Percentiles rank a stretch among this genome's conserved stretches.
phyloP scores from a whole-genome alignment of 2,888 invertebrate genomes.

The Nycteola revayana region DNA sequence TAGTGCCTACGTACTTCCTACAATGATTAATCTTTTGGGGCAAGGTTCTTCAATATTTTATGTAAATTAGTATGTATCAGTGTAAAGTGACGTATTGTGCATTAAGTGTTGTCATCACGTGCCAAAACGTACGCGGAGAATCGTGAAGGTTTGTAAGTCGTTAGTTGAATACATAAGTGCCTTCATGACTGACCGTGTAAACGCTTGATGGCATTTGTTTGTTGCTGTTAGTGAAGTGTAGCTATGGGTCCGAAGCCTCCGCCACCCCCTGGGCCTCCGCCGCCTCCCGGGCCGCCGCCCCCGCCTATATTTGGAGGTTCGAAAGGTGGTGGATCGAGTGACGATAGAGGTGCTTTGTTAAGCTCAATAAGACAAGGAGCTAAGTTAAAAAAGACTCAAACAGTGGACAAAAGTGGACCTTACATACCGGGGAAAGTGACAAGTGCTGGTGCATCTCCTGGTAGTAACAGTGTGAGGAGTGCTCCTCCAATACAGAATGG shows the following conservation, averaged over 20 bases:
- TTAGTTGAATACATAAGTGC: constrained; percentile 29
- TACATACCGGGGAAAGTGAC: constrained; percentile 84
- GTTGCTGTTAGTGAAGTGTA: constrained; percentile 38
- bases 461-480: constrained; percentile 53
- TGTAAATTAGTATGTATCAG: constrained; percentile 68
- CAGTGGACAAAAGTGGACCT: constrained; percentile 95
- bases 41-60: constrained; percentile 72
- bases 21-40: constrained; percentile 70
- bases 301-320: constrained; percentile 73
- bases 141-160: constrained; percentile 34
- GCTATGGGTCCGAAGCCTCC: constrained; percentile 78
- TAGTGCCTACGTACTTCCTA: constrained; percentile 73
- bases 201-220: constrained; percentile 45
- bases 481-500: constrained; percentile 64
- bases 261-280: constrained; percentile 85
- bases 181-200: constrained; percentile 32
- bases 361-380: constrained; percentile 92
- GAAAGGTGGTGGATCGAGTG: constrained; percentile 69
- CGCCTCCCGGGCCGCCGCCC: constrained; percentile 83
- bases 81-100: constrained; percentile 54
- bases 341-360: constrained; percentile 86
- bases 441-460: constrained; percentile 48
- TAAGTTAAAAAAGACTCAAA: constrained; percentile 91
- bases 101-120: constrained; percentile 60
- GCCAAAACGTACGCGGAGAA: constrained; percentile 45